phyloP scores from a whole-genome alignment of 2,113 vertebrate species.

The Nerophis ophidion region DNA sequence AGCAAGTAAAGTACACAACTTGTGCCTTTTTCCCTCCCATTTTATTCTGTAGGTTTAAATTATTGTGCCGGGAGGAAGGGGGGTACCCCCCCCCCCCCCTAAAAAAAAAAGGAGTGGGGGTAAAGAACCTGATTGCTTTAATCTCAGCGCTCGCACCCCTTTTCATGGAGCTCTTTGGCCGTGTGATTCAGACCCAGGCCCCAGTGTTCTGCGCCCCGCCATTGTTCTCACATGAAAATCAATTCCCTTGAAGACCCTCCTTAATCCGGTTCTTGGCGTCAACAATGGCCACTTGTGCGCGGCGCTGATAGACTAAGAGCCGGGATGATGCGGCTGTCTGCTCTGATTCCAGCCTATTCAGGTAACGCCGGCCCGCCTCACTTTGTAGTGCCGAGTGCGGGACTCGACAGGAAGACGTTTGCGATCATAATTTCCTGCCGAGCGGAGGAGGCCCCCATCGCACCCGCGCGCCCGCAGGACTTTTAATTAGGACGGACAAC shows the following conservation, averaged over 20 bases:
- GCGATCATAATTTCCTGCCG: slow-evolving; percentile 99
- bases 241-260: slow-evolving; percentile 98
- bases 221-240: slow-evolving; percentile 99
- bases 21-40: slow-evolving; percentile 36
- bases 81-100: slow-evolving; percentile 24
- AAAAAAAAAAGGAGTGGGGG: slow-evolving; percentile 66
- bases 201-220: slow-evolving; percentile 71
- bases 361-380: slow-evolving; percentile 83
- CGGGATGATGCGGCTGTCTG: slow-evolving; percentile 98
- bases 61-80: slow-evolving; percentile 48
- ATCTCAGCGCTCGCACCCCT: slow-evolving; percentile 85
- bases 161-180: slow-evolving; percentile 92
- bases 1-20: slow-evolving; percentile 65
- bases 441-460: slow-evolving; percentile 77
- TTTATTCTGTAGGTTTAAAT: slow-evolving; percentile 61
- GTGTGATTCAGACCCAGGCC: slow-evolving; percentile 86
- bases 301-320: slow-evolving; percentile 94
- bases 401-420: slow-evolving; percentile 97
- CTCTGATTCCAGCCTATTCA: slow-evolving; percentile 98
- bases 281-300: slow-evolving; percentile 99
- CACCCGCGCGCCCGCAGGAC: slow-evolving; percentile 85
- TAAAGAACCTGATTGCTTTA: slow-evolving; percentile 84
- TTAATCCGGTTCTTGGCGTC: slow-evolving; percentile 98
- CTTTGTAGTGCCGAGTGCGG: slow-evolving; percentile 96
- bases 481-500: slow-evolving; percentile 99